Evolutionary conservation across 2,797 vertebrate genomes (phyloP), one percentile per base, ranked within the genome.

Genomic region (Pipistrellus pygmaeus): DNA sequence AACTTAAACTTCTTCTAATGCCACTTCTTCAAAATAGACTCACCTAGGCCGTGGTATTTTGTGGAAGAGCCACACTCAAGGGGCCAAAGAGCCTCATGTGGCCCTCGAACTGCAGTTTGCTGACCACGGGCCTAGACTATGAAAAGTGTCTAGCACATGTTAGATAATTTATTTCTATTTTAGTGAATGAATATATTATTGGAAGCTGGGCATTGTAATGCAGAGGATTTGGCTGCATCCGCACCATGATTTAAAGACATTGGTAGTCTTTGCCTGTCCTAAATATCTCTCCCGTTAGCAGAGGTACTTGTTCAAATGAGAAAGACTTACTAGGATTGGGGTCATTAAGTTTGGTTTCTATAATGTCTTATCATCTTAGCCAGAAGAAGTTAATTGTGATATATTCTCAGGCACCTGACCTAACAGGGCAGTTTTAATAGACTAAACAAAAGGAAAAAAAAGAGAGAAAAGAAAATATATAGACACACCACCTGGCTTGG

Each of bases 111-210:
- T 5, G 48, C 48, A 51, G 48, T 51, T 51, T 51, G 48, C 48
- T 0, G 3, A 51, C 48, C 48, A 51, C 48, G 13, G 48, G 27
- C 30, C 5, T 66, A 51, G 82, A 71, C 32, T 83, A 30, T 76
- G 30, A 86, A 57, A 27, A n/a, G 23, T 60, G 5, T 18, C 53
- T 68, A 27, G 9, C 7, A 81, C 13, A 8, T 44, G 32, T 73
- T 57, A 72, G 68, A 3, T 68, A 44, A 62, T 68, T 78, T 17
- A 75, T 80, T 93, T 86, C 80, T 38, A 53, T 80, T 94, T 95
- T 60, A 41, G 44, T 66, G 8, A 80, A 21, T 66, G 20, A 87
- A 20, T 41, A 76, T 12, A 4, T 78, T 51, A 62, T 76, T 66
- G 18, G 62, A 86, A 80, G 48, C 68, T 57, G 10, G 64, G 21